Evolutionary conservation across 2,113 vertebrate genomes (phyloP).

Genomic region (Numenius arquata): DNA sequence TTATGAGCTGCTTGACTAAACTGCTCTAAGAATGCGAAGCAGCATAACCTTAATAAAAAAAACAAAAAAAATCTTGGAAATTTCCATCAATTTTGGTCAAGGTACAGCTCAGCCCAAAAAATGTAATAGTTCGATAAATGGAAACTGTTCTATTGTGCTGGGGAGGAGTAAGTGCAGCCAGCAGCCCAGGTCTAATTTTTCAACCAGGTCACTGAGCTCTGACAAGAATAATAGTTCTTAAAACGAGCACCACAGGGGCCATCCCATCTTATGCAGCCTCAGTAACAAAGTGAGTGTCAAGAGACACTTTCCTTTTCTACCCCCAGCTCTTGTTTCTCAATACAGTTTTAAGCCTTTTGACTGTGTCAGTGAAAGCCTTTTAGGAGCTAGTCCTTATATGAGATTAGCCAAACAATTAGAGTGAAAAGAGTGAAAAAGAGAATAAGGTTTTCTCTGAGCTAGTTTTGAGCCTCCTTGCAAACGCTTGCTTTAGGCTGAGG

Average conservation of each 20-base stretch:
- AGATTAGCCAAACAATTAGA: fast-evolving
- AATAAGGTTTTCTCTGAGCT: neutral
- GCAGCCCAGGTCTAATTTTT: neutral
- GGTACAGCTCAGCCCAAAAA: neutral
- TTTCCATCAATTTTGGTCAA: neutral
- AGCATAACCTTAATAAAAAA: neutral
- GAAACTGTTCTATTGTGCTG: neutral
- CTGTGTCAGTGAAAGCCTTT: neutral
- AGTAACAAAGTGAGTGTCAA: neutral
- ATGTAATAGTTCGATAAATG: neutral
- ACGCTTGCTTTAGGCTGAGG: neutral
- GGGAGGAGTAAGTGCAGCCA: neutral
- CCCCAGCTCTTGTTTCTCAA: neutral
- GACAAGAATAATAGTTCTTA: neutral
- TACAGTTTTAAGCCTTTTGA: neutral
- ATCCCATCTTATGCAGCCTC: neutral
- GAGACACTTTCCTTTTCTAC: neutral
- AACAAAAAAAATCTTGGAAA: neutral
- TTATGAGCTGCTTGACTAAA: neutral
- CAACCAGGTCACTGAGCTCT: neutral
- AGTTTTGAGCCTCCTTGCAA: neutral
- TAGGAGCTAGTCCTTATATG: neutral
- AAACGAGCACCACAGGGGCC: neutral
- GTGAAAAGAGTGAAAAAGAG: neutral
- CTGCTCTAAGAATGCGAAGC: neutral